Evolutionary conservation across 1,140 invertebrate species (phyloP), one percentile per base, ranked within the genome.

Genomic region (Solenopsis invicta): DNA sequence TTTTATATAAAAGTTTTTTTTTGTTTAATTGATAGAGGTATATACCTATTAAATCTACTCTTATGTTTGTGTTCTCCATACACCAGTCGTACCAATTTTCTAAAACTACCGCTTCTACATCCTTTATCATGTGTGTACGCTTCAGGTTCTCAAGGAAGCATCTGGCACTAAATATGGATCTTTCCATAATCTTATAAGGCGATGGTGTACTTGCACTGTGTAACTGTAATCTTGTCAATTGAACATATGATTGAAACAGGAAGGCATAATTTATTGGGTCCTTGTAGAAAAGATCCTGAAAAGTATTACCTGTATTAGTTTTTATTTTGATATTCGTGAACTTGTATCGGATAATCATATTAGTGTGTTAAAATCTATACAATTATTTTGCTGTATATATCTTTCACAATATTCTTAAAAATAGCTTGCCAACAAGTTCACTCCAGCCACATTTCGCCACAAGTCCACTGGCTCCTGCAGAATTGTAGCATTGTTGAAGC

Each of bases 201-300:
- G 96, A 96, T 1, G 94, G 88, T 4, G 96, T 97, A 4, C 95
- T 93, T 62, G 96, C 94, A 4, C 96, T 97, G 93, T 99, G 98
- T 84, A 97, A 96, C 90, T 98, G 96, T 24, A 98, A 92, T 97
- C 99, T 98, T 0, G 98, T 98, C 54, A 99, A 94, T 88, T 98
- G 98, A 4, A 99, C 98, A 93, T 99, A 98, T 0, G 97, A 97
- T 96, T 99, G 98, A 94, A 99, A 99, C 24, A 98, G 96, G 94
- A 98, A 97, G 52, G 97, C 96, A 97, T 98, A 99, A 89, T 97
- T 97, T 8, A 95, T 89, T 50, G 98, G 97, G 92, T 99, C 96
- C 88, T 97, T 97, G 94, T 99, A 99, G 97, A 99, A 97, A 72
- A 98, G 94, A 75, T 98, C 97, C 96, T 98, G 48, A 61, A 89